Percentiles rank a stretch among this genome's conserved stretches.
phyloP scores from a whole-genome alignment of 2,113 vertebrate species.

The Gymnogyps californianus region DNA sequence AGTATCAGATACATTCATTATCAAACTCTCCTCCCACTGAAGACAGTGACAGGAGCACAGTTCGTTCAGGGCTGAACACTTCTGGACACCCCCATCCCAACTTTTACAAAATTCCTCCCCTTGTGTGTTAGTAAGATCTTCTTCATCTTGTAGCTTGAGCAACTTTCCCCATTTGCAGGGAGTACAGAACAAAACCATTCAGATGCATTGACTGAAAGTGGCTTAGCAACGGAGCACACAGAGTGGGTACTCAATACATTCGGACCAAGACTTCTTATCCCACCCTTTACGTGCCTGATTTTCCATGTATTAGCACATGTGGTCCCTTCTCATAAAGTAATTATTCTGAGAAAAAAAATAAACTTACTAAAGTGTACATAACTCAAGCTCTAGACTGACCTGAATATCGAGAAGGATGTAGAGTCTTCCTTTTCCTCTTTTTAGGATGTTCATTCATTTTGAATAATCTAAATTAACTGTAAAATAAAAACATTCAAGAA shows the following conservation, averaged over 20 bases:
- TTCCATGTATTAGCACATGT: fast-evolving
- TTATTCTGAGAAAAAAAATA: background rate
- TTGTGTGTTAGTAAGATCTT: background rate
- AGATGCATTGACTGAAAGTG: background rate
- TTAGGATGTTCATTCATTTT: constrained; percentile 84
- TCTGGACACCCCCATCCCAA: background rate
- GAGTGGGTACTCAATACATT: too few relatives aligned
- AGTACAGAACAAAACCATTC: background rate
- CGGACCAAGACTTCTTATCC: background rate
- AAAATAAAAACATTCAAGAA: background rate
- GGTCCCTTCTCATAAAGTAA: background rate
- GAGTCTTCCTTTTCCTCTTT: constrained; percentile 83
- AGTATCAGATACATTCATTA: background rate
- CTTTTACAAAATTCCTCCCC: background rate
- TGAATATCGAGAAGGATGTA: constrained; percentile 81
- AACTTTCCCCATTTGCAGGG: background rate
- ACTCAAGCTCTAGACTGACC: constrained; percentile 54
- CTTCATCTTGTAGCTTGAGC: background rate
- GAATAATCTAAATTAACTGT: constrained; percentile 37
- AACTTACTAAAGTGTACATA: background rate
- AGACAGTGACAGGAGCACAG: background rate
- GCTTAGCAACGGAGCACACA: fast-evolving
- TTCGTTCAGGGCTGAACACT: background rate
- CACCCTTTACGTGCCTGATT: background rate
- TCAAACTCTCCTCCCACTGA: background rate